phyloP scores from a whole-genome alignment of 2,888 invertebrate species.

The Drosophila affinis region DNA sequence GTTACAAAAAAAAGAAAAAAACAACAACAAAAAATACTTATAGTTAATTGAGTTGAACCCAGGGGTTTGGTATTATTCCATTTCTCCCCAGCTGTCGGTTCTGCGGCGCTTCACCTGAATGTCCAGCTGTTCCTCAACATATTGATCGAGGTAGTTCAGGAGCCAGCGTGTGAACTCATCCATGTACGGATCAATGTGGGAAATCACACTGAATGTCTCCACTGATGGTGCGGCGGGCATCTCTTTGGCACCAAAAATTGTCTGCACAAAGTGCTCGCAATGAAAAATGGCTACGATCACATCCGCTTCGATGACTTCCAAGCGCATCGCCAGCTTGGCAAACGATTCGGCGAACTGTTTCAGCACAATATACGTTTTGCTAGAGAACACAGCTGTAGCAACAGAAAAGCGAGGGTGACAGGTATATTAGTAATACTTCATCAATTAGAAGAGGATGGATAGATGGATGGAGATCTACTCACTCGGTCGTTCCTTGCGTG shows the following conservation, averaged over 20 bases:
- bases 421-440: neutral
- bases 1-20: too few species aligned
- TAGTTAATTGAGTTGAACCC: neutral
- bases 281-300: slow-evolving; percentile 80
- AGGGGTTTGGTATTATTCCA: neutral
- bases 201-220: slow-evolving; percentile 67
- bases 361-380: slow-evolving; percentile 76
- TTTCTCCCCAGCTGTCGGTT: slow-evolving; percentile 2
- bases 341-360: slow-evolving; percentile 82
- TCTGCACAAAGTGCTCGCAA: slow-evolving; percentile 78
- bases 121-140: slow-evolving; percentile 33
- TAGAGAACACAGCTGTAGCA: slow-evolving; percentile 76
- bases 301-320: slow-evolving; percentile 78
- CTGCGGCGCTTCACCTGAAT: slow-evolving; percentile 23
- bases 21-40: too few species aligned
- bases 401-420: slow-evolving; percentile 9
- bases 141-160: slow-evolving; percentile 65
- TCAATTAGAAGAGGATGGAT: slow-evolving; percentile 7
- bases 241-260: slow-evolving; percentile 69
- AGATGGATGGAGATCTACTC: slow-evolving; percentile 18
- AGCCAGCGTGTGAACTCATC: slow-evolving; percentile 79
- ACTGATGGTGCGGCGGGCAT: slow-evolving; percentile 70
- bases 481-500: slow-evolving; percentile 83
- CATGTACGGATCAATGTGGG: slow-evolving; percentile 77
- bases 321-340: slow-evolving; percentile 80